Percentiles rank a stretch among this genome's conserved stretches.
Conservation (phyloP, 1,140 invertebrate species). For the Rhopalosiphum maidis region DNA sequence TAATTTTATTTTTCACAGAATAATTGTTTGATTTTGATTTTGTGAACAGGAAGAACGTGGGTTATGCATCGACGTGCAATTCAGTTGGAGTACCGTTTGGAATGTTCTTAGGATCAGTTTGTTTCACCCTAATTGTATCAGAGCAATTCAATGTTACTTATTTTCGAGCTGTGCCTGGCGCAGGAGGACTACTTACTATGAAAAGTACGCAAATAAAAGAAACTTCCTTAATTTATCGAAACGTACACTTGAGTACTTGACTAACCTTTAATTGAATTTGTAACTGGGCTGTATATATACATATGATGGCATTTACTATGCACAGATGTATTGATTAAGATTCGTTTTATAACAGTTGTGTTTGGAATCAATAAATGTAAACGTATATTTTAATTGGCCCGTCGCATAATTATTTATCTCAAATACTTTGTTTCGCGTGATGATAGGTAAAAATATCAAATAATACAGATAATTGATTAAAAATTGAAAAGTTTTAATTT, state of each 20-base stretch:
- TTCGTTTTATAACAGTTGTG: not conserved
- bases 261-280: not conserved
- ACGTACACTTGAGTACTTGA: not conserved
- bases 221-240: not conserved
- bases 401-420: no score
- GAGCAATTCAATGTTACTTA: slow-evolving; percentile 95
- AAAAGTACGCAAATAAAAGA: slow-evolving; percentile 70
- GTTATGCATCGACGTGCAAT: slow-evolving; percentile 98
- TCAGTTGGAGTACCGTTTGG: slow-evolving; percentile 97
- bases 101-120: slow-evolving; percentile 95
- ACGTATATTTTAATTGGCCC: no score
- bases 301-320: not conserved
- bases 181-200: slow-evolving; percentile 81
- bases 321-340: not conserved
- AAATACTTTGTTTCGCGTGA: no score
- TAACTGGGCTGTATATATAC: not conserved
- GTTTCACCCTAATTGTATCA: slow-evolving; percentile 96
- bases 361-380: no score
- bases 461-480: no score
- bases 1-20: not conserved
- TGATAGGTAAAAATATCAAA: no score
- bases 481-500: no score
- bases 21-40: not conserved
- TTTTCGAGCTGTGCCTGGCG: slow-evolving; percentile 74
- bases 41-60: slow-evolving; percentile 79